These are phyloP conservation scores for roundworm (Caenorhabditis elegans) DNA, from an alignment of 1,140 invertebrate species.

Conservation along the genomic window DNA sequence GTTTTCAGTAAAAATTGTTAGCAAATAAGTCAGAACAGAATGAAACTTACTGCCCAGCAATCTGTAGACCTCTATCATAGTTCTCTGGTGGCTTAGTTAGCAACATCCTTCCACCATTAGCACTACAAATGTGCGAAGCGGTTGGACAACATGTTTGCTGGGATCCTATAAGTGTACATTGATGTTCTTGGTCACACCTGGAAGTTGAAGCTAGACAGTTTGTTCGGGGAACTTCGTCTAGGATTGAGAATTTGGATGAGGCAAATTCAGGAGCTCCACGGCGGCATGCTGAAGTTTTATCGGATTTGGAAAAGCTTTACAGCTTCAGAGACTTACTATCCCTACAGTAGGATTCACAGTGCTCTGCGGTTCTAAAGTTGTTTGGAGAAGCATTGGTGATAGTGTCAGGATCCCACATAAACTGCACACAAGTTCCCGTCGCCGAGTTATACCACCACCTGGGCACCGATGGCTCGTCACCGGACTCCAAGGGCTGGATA, in stretches of 20 bases:
- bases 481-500: slow-evolving; percentile 63
- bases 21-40: not conserved
- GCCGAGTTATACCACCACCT: slow-evolving; percentile 64
- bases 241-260: slow-evolving; percentile 45
- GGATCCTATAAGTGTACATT: slow-evolving; percentile 60
- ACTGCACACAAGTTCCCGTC: slow-evolving; percentile 61
- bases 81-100: slow-evolving; percentile 49
- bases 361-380: slow-evolving; percentile 61
- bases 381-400: slow-evolving; percentile 61
- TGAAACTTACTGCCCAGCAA: slow-evolving; percentile 56
- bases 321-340: slow-evolving; percentile 54
- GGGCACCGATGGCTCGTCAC: slow-evolving; percentile 61
- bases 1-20: no score
- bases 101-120: slow-evolving; percentile 54
- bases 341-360: slow-evolving; percentile 61
- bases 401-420: slow-evolving; percentile 62
- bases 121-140: slow-evolving; percentile 57
- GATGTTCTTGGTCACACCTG: slow-evolving; percentile 54
- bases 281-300: slow-evolving; percentile 52
- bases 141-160: slow-evolving; percentile 64
- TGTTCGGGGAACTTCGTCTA: slow-evolving; percentile 60
- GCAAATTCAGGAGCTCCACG: slow-evolving; percentile 57
- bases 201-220: slow-evolving; percentile 57
- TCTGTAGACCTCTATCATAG: slow-evolving; percentile 58
- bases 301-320: not conserved